These are phyloP conservation scores for Syngnathoides biaculeatus DNA, from an alignment of 2,113 vertebrate species.

Conservation along the genomic window DNA sequence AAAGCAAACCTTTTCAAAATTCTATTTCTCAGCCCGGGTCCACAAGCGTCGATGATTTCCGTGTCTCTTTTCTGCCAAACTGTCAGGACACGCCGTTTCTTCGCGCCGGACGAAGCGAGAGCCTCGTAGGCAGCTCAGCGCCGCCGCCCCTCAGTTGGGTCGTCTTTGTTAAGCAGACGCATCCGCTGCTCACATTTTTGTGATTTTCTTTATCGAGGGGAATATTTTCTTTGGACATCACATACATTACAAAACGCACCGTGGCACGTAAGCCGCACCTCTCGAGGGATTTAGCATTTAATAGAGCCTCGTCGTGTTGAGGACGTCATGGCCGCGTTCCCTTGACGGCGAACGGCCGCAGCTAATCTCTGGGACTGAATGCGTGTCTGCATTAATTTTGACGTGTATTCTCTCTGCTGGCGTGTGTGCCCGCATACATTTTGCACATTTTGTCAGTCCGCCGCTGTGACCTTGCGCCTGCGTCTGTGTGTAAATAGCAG, in stretches of 20 bases:
- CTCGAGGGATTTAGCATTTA: slow-evolving; percentile 46
- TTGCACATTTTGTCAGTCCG: slow-evolving; percentile 59
- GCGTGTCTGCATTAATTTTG: slow-evolving; percentile 70
- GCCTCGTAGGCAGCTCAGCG: slow-evolving; percentile 16
- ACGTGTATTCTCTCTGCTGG: slow-evolving; percentile 52
- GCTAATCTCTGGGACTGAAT: slow-evolving; percentile 62
- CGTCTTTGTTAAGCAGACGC: slow-evolving; percentile 33
- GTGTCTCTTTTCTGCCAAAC: slow-evolving; percentile 35
- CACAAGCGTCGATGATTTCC: slow-evolving; percentile 39
- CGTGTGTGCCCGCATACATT: slow-evolving; percentile 72
- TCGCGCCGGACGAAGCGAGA: slow-evolving; percentile 18
- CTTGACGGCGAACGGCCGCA: slow-evolving; percentile 50
- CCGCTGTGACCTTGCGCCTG: slow-evolving; percentile 56
- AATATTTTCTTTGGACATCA: slow-evolving; percentile 28
- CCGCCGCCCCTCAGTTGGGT: slow-evolving; percentile 2
- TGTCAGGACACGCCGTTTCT: slow-evolving; percentile 32
- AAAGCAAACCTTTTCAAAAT: slow-evolving; percentile 40
- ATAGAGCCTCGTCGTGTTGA: slow-evolving; percentile 47
- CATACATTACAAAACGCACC: slow-evolving; percentile 41
- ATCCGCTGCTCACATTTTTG: slow-evolving; percentile 16
- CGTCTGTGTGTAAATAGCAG: slow-evolving; percentile 25
- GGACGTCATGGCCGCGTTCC: slow-evolving; percentile 58
- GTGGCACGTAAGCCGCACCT: slow-evolving; percentile 33
- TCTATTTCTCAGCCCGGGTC: slow-evolving; percentile 22
- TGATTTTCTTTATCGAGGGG: not conserved